Conservation (phyloP, 2,888 invertebrate genomes). For the Macrosiphum euphorbiae region DNA sequence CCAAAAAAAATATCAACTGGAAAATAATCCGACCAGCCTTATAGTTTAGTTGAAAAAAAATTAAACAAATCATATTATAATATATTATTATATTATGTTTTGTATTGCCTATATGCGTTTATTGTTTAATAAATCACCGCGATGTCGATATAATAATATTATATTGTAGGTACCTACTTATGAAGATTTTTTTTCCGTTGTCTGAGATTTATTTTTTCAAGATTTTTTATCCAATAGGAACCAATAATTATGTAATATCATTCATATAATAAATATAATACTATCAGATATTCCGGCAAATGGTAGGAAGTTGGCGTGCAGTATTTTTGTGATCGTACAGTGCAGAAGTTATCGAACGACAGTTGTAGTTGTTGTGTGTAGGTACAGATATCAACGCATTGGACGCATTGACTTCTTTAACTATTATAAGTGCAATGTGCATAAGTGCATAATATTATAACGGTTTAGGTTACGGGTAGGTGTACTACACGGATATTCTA, state of each 20-base stretch:
- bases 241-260: neutral
- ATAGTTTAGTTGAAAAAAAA: neutral
- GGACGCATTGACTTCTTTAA: neutral
- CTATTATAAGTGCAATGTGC: neutral
- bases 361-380: neutral
- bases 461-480: neutral
- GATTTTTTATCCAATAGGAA: neutral
- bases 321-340: neutral
- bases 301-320: neutral
- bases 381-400: neutral
- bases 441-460: neutral
- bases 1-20: neutral
- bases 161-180: neutral
- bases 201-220: neutral
- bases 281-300: neutral
- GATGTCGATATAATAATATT: neutral
- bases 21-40: neutral
- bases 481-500: neutral
- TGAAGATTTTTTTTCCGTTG: neutral
- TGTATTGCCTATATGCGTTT: no score
- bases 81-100: neutral
- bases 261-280: neutral
- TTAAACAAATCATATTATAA: neutral
- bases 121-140: neutral
- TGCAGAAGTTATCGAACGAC: neutral